Conservation (phyloP, 1,140 invertebrate genomes). For the Grapholita molesta region DNA sequence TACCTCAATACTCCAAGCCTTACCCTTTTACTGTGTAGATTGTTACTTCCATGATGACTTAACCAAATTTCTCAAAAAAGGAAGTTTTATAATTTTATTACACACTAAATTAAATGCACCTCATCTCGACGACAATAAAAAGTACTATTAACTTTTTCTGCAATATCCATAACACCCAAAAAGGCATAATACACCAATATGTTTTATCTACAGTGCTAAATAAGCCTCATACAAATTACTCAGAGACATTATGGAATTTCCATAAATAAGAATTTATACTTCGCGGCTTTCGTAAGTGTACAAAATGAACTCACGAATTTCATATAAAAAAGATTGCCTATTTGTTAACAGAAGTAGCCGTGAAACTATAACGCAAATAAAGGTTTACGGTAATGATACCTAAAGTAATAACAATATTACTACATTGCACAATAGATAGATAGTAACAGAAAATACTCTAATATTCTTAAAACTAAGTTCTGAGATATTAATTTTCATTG, state of each 20-base stretch:
- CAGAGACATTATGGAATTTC: not conserved
- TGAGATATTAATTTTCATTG: no score
- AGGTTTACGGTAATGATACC: not conserved
- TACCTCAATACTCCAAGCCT: no score
- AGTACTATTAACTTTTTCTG: not conserved
- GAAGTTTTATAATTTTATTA: not conserved
- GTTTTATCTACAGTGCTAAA: no score
- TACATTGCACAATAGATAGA: not conserved
- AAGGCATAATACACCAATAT: not conserved
- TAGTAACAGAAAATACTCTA: not conserved
- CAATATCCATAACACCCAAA: not conserved
- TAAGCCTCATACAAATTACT: not conserved
- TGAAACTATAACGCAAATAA: not conserved
- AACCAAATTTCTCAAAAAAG: no score
- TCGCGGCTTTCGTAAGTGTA: not conserved
- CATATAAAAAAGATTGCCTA: not conserved
- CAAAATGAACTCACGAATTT: slow-evolving; percentile 4
- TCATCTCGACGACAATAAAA: not conserved
- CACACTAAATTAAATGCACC: not conserved
- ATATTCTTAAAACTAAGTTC: not conserved
- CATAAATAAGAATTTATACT: not conserved
- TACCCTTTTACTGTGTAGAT: no score
- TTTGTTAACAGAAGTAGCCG: slow-evolving; percentile 6
- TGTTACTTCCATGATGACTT: no score
- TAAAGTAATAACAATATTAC: not conserved